These are phyloP conservation scores for Karalla daura DNA, from an alignment of 2,797 vertebrate genomes.

Conservation along the genomic window DNA sequence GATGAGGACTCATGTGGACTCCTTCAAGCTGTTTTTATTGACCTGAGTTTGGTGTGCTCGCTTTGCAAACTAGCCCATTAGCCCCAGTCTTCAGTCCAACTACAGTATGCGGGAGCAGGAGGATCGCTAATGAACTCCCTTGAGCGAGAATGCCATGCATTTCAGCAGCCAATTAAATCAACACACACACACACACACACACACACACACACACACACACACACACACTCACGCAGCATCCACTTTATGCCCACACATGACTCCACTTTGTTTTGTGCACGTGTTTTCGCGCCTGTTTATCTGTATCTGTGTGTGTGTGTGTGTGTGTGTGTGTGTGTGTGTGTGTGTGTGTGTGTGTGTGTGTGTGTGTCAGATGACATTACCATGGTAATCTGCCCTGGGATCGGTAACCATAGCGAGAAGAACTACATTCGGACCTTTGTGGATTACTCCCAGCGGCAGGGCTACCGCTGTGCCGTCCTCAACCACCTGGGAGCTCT, in stretches of 20 bases:
- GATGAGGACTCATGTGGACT: not conserved
- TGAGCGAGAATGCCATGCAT: slow-evolving; percentile 26
- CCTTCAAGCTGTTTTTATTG: not conserved
- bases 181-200: slow-evolving; percentile 8
- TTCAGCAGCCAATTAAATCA: slow-evolving; percentile 48
- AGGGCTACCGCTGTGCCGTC: slow-evolving; percentile 95
- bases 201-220: too few species aligned
- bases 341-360: not conserved
- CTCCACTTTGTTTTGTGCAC: slow-evolving; percentile 33
- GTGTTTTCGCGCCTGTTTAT: slow-evolving; percentile 26
- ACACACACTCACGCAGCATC: not conserved
- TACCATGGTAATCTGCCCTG: slow-evolving; percentile 98
- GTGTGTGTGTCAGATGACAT: slow-evolving; percentile 86
- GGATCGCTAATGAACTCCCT: slow-evolving; percentile 52
- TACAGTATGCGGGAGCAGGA: slow-evolving; percentile 11
- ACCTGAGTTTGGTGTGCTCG: slow-evolving; percentile 2
- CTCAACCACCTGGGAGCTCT: slow-evolving; percentile 96
- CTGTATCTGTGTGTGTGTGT: slow-evolving; percentile 29
- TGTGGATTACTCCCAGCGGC: slow-evolving; percentile 94
- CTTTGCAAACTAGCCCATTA: slow-evolving; percentile 8
- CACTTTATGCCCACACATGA: slow-evolving; percentile 38
- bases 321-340: not conserved
- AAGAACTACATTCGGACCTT: slow-evolving; percentile 98
- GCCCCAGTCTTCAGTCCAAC: slow-evolving; percentile 4
- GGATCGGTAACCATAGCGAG: slow-evolving; percentile 98